Evolutionary conservation across 2,888 invertebrate genomes (phyloP), one percentile per base, ranked within the genome.

Genomic region (Archips xylosteana): DNA sequence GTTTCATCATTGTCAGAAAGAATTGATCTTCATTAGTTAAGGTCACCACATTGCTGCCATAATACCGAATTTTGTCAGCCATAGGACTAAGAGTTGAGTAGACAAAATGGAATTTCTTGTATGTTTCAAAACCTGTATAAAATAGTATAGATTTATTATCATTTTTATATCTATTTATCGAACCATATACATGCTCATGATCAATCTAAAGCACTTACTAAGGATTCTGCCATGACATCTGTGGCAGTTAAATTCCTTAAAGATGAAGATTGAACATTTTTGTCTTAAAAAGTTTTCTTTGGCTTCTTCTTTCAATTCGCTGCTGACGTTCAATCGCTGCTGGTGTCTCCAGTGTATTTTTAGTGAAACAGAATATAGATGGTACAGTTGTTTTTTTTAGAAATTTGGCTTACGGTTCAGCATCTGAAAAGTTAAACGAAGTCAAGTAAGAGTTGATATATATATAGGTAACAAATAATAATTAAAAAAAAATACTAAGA

Each of bases 61-160:
- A 49, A 49, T 49, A 49, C n/a, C 5, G 13, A 3, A 49, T 49
- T 49, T 60, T 23, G 34, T 71, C n/a, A 1, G 69, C 71, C 73
- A 75, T 75, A 0, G 76, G 76, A 54, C 54, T 23, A 10, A 78
- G 54, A 13, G 76, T 77, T 13, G 47, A 32, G 3, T 72, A 67
- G 1, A 75, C 73, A 54, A 66, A 67, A 42, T 60, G 8, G 36
- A 68, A 65, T 45, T 71, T 74, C 6, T 60, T 42, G 23, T 70
- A 64, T 10, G 12, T 45, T 47, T 75, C 74, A 45, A 75, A 51
- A 10, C 74, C 73, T 47, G 74, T 75, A 45, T 71, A 49, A n/a
- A 49, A 49, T n/a, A n/a, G n/a, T 4, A 49, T 49, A n/a, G 49
- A 6, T 49, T 13, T n/a, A n/a, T 49, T 5, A n/a, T 49, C 49